These are phyloP conservation scores for Drosophila cognata DNA, from an alignment of 2,888 invertebrate species.

Conservation along the genomic window DNA sequence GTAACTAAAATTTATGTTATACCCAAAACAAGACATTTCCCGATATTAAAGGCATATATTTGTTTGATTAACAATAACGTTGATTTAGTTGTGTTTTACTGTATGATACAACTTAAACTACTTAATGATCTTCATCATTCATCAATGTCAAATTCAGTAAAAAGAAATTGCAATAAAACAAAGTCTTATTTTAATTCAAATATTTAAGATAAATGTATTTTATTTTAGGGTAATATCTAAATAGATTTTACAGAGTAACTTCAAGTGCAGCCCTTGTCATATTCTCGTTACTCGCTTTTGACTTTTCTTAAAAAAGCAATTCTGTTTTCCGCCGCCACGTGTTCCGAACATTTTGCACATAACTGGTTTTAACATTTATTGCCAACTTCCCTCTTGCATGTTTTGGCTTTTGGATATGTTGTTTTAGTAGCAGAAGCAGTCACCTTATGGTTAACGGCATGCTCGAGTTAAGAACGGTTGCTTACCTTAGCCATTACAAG, in stretches of 20 bases:
- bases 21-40: background rate
- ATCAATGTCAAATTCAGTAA: background rate
- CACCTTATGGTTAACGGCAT: constrained; percentile 62
- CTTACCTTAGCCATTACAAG: constrained; percentile 17
- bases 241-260: background rate
- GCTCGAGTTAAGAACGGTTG: background rate
- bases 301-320: constrained; percentile 7
- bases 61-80: background rate
- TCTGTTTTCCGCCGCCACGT: constrained; percentile 59
- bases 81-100: background rate
- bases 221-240: no score
- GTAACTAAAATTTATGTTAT: background rate
- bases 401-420: constrained; percentile 22
- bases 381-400: constrained; percentile 69
- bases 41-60: background rate
- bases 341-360: constrained; percentile 73
- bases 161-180: background rate
- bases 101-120: background rate
- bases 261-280: background rate
- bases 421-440: constrained; percentile 41
- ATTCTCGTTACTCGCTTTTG: constrained; percentile 1
- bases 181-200: background rate
- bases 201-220: background rate
- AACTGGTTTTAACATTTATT: constrained; percentile 78
- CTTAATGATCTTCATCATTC: no score